Percentiles rank a stretch among this genome's conserved stretches.
These are phyloP conservation scores for Conger conger DNA, from an alignment of 2,113 vertebrate genomes.

Conservation along the genomic window DNA sequence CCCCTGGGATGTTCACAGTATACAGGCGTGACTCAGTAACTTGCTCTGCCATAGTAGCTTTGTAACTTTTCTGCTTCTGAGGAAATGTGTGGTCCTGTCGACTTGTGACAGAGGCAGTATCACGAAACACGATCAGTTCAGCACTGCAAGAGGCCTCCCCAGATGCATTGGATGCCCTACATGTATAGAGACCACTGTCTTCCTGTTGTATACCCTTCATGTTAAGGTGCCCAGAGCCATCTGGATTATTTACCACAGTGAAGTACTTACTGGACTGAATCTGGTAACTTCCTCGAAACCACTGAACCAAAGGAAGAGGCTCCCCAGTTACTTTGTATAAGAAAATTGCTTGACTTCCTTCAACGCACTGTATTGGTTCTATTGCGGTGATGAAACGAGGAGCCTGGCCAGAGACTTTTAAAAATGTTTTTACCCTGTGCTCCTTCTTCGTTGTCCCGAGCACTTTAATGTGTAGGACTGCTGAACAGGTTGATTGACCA, in stretches of 20 bases:
- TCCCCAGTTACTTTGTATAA: slow-evolving; percentile 71
- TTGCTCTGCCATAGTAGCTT: slow-evolving; percentile 55
- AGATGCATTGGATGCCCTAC: slow-evolving; percentile 71
- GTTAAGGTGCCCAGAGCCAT: slow-evolving; percentile 77
- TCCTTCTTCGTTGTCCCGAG: slow-evolving; percentile 58
- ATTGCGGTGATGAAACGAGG: slow-evolving; percentile 73
- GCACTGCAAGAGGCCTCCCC: slow-evolving; percentile 73
- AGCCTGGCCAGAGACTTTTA: slow-evolving; percentile 66
- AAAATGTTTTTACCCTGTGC: slow-evolving; percentile 52
- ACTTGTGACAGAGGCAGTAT: slow-evolving; percentile 44
- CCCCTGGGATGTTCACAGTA: slow-evolving; percentile 68
- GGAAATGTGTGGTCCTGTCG: slow-evolving; percentile 46
- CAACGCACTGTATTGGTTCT: slow-evolving; percentile 65
- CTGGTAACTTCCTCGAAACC: slow-evolving; percentile 74
- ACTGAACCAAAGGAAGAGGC: slow-evolving; percentile 71
- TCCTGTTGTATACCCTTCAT: slow-evolving; percentile 64
- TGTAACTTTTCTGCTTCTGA: slow-evolving; percentile 52
- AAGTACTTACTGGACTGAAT: slow-evolving; percentile 58
- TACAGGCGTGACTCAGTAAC: slow-evolving; percentile 53
- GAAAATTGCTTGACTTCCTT: slow-evolving; percentile 73
- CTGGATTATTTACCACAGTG: slow-evolving; percentile 64
- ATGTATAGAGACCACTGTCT: slow-evolving; percentile 75
- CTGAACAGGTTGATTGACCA: slow-evolving; percentile 73
- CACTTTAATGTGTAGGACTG: slow-evolving; percentile 74
- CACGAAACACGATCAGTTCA: slow-evolving; percentile 68